Evolutionary conservation across 1,140 invertebrate genomes (phyloP), one percentile per base, ranked within the genome.

Genomic region (Oryctes rhinoceros): DNA sequence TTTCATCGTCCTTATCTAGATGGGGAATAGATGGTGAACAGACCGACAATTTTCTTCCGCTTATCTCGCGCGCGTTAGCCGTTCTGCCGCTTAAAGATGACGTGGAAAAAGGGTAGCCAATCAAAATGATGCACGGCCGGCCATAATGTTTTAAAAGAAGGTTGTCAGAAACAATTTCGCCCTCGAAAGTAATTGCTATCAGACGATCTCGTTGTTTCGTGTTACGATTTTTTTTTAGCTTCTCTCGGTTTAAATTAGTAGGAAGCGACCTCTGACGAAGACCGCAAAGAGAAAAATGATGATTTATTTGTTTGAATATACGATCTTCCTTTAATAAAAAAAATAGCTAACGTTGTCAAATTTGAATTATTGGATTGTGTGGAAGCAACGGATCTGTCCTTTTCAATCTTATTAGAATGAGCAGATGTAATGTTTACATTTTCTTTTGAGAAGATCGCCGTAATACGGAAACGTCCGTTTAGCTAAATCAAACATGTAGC

Each of bases 111-210:
- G 53, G 53, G 15, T 59, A 18, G 53, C 53, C 53, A 59, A 59
- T 59, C 53, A 59, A 59, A 59, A 59, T 59, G 53, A 59, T 59
- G 18, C 53, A 59, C 18, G 53, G 53, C 53, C 53, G 0, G 15
- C 18, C 53, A 18, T 59, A 59, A 59, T 59, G 53, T 59, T 59
- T 59, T 59, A 59, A 59, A 59, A n/a, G 53, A 59, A 59, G 53
- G 53, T 59, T 59, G 53, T 59, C 53, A 59, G 53, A 59, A 59
- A 59, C 53, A 59, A 59, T 59, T 59, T 59, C 53, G 53, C 53
- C 53, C 15, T 59, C 15, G 6, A 18, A 59, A 59, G 18, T 59
- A 59, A 59, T 59, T 15, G 53, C 53, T 18, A 59, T 59, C 53
- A 15, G 13, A 15, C 9, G 9, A 13, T 18, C n/a, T 53, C 39